Evolutionary conservation across 2,888 invertebrate species (phyloP).

Genomic region (Callyntrura sp.): DNA sequence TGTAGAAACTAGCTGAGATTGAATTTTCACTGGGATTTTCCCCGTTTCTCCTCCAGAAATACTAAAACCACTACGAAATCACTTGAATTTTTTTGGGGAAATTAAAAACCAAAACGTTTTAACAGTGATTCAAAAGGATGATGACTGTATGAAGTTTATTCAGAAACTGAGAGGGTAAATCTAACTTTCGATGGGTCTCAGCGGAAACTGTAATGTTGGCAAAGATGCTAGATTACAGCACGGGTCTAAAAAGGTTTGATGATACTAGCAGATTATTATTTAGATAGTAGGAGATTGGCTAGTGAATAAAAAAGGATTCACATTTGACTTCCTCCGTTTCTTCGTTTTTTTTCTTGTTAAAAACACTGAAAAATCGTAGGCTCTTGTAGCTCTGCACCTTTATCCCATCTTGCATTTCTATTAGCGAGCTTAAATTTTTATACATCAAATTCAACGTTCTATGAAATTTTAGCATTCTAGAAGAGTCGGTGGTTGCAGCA

Average conservation of each 20-base stretch:
- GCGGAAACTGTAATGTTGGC: slow-evolving; percentile 74
- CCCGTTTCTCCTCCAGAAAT: background rate
- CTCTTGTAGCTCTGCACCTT: slow-evolving; percentile 51
- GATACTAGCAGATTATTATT: slow-evolving; percentile 73
- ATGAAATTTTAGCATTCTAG: slow-evolving; percentile 59
- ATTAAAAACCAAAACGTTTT: slow-evolving; percentile 28
- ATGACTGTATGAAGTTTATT: slow-evolving; percentile 68
- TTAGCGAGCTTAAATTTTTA: slow-evolving; percentile 9
- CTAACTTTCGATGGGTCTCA: slow-evolving; percentile 67
- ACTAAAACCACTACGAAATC: slow-evolving; percentile 26
- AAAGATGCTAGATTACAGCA: slow-evolving; percentile 66
- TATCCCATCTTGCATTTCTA: slow-evolving; percentile 50
- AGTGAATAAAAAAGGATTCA: slow-evolving; percentile 73
- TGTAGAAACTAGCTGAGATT: background rate
- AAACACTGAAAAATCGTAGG: slow-evolving; percentile 36
- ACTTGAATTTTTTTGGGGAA: slow-evolving; percentile 14
- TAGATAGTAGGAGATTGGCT: slow-evolving; percentile 70
- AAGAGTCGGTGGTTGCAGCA: slow-evolving; percentile 53
- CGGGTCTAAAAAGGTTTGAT: slow-evolving; percentile 71
- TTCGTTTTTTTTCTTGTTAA: slow-evolving; percentile 45
- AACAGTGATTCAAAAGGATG: slow-evolving; percentile 59
- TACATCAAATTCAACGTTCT: slow-evolving; percentile 34
- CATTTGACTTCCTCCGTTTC: slow-evolving; percentile 75
- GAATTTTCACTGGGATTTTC: background rate
- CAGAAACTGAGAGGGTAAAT: slow-evolving; percentile 65